These are phyloP conservation scores for Zaprionus inermis DNA, from an alignment of 1,140 invertebrate genomes.

Conservation along the genomic window DNA sequence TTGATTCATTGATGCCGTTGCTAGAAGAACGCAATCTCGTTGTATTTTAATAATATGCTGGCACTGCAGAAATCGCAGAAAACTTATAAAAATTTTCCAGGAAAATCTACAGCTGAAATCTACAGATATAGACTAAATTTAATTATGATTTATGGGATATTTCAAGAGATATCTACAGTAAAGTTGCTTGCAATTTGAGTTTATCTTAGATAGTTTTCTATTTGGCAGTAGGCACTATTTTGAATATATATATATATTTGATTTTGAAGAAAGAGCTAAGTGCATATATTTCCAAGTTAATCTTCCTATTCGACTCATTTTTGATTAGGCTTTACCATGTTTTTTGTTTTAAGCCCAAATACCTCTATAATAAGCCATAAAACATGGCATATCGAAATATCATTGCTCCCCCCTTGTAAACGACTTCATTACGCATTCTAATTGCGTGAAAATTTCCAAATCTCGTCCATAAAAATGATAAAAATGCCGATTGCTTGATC, in stretches of 20 bases:
- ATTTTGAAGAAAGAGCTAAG: background rate
- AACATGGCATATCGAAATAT: background rate
- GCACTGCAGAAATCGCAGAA: background rate
- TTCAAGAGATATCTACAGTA: too few relatives aligned
- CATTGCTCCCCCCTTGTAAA: background rate
- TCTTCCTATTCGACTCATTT: too few relatives aligned
- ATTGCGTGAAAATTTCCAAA: background rate
- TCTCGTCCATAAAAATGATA: slow-evolving; percentile 8
- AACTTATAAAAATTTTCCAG: background rate
- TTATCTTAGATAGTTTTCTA: too few relatives aligned
- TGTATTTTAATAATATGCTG: background rate
- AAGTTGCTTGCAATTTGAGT: too few relatives aligned
- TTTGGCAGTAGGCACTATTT: too few relatives aligned
- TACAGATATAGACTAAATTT: background rate
- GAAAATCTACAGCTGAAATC: background rate
- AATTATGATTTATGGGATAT: background rate
- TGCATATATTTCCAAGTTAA: too few relatives aligned
- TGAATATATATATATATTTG: too few relatives aligned
- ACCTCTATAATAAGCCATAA: background rate
- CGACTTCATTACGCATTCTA: background rate
- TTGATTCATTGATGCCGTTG: slow-evolving; percentile 1
- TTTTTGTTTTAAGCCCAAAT: background rate
- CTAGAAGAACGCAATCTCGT: background rate
- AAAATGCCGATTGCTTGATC: slow-evolving; percentile 23
- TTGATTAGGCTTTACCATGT: too few relatives aligned